phyloP scores from a whole-genome alignment of 2,888 invertebrate species.

The Heliconius sara region DNA sequence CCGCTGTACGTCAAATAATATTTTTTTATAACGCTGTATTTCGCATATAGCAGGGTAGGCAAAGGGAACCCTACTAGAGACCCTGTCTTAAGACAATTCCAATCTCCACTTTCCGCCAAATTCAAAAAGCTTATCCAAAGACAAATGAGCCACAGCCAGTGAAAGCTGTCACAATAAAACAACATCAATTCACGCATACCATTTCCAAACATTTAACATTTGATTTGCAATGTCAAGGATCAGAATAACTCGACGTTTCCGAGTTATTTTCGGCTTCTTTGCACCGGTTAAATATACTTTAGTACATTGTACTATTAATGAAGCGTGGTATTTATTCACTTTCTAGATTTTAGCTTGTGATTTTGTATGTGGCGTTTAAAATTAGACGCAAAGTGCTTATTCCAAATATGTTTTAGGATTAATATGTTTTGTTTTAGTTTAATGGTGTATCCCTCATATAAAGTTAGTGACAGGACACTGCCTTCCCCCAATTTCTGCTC shows the following conservation, averaged over 20 bases:
- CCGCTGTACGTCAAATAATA: not conserved
- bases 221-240: slow-evolving; percentile 34
- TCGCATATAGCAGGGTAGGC: not conserved
- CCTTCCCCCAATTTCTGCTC: too few species aligned
- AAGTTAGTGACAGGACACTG: too few species aligned
- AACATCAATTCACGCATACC: not conserved
- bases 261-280: slow-evolving; percentile 28
- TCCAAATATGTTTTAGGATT: not conserved
- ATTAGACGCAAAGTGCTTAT: not conserved
- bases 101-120: not conserved
- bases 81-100: not conserved
- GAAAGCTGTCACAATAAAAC: not conserved
- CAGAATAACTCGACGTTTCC: slow-evolving; percentile 34
- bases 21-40: not conserved
- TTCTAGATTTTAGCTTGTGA: not conserved
- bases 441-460: not conserved
- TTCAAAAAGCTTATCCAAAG: not conserved
- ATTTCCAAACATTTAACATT: slow-evolving; percentile 4
- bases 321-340: slow-evolving; percentile 30
- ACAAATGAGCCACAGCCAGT: not conserved
- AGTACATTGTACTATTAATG: slow-evolving; percentile 40
- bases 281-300: slow-evolving; percentile 29
- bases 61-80: not conserved
- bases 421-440: not conserved
- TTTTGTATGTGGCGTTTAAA: not conserved